These are phyloP conservation scores for Acrobasis suavella DNA, from an alignment of 2,888 invertebrate species.

Conservation along the genomic window DNA sequence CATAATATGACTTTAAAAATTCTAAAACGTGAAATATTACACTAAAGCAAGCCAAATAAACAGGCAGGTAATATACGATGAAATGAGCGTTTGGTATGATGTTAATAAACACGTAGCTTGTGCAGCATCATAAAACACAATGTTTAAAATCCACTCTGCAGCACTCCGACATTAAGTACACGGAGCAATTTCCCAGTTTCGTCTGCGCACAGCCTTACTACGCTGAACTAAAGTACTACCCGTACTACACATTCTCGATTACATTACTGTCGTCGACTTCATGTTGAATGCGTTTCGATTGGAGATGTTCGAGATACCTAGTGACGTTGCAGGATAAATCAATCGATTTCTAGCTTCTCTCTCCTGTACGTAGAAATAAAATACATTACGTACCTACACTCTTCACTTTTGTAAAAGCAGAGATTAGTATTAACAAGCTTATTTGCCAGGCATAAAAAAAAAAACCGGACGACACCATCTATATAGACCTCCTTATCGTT, in stretches of 20 bases:
- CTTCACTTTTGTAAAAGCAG: too few species aligned
- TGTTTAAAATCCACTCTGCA: conserved; percentile 60
- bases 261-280: neutral
- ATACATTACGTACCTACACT: too few species aligned
- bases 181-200: conserved; percentile 65
- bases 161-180: conserved; percentile 53
- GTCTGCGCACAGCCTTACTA: conserved; percentile 53
- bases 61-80: conserved; percentile 13
- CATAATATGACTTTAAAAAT: conserved; percentile 3
- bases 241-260: conserved; percentile 39
- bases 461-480: too few species aligned
- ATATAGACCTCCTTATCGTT: too few species aligned
- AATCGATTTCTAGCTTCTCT: too few species aligned
- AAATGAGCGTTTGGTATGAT: conserved; percentile 21
- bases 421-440: too few species aligned
- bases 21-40: conserved; percentile 6
- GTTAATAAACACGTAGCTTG: conserved; percentile 28
- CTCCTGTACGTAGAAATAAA: too few species aligned
- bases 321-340: too few species aligned
- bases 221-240: conserved; percentile 43
- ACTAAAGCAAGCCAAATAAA: conserved; percentile 12
- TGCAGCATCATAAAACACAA: conserved; percentile 50
- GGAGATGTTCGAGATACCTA: too few species aligned
- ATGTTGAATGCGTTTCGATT: neutral
- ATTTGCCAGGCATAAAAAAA: too few species aligned